Base-by-base conservation (phyloP, 2,797 vertebrate genomes). In the Lepus oiostolus region DNA sequence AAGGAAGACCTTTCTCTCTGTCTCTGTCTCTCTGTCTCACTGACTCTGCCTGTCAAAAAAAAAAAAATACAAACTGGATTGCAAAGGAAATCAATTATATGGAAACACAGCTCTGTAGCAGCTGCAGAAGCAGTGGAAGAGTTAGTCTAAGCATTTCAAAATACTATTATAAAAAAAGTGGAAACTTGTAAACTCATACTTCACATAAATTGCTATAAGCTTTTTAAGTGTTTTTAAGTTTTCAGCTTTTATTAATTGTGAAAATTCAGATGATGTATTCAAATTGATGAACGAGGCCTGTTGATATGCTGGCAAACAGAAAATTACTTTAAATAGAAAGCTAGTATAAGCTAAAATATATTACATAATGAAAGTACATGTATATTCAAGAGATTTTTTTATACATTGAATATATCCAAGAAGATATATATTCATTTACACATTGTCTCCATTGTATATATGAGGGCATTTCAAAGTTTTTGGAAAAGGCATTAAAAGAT, bases 321-420 rank as follows among this genome's bases (percentile, higher is more conserved):
- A 93, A 74, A 50, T 84, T 38, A 74, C 65, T 91, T 89, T 60
- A 85, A 88, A 96, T 67, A 65, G 52, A 90, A 92, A 89, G 81
- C 94, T 9, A 88, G 10, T 54, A 79, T 83, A 96, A 75, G 60
- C 7, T 84, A 35, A 95, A 90, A 77, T 28, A 63, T 81, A 87
- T 60, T 82, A 68, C 63, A 70, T 50, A 38, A 77, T 92, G 2
- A 84, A 95, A 58, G 21, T 86, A 47, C 42, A 42, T 42, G 42
- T 42, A 42, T 92, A 80, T 12, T 72, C 26, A 58, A 74, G 85
- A 79, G 13, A 35, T 89, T 74, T 90, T 87, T 52, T 42, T 32
- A 88, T 72, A 88, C 24, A 91, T 32, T 77, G 30, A 92, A 79
- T 84, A 82, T 76, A 70, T 65, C 85, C 26, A 91, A 88, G 38